phyloP scores from a whole-genome alignment of 2,888 invertebrate genomes.

The Agrochola lychnidis region DNA sequence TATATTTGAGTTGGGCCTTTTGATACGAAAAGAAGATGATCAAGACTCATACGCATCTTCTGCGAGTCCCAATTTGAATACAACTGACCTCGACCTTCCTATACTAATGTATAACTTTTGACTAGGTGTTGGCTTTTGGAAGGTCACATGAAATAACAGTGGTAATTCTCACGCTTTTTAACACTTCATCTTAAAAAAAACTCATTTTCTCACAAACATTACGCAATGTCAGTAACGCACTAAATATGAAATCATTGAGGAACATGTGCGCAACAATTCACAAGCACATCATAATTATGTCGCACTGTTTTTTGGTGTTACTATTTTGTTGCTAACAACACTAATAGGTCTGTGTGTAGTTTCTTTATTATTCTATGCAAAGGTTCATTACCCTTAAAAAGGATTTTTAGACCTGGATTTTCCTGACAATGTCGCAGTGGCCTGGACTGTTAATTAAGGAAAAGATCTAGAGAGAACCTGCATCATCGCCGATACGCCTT shows the following conservation, averaged over 20 bases:
- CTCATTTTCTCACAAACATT: slow-evolving; percentile 10
- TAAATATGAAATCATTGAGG: background rate
- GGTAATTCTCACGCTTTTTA: slow-evolving; percentile 12
- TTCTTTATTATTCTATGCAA: background rate
- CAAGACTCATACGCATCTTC: background rate
- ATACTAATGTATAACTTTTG: background rate
- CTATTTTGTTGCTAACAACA: slow-evolving; percentile 6
- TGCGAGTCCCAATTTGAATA: background rate
- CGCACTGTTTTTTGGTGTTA: slow-evolving; percentile 25
- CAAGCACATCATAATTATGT: slow-evolving; percentile 16
- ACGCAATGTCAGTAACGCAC: slow-evolving; percentile 6
- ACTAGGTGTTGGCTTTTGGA: background rate
- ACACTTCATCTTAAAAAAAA: background rate
- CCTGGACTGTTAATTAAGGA: background rate
- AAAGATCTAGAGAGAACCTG: background rate
- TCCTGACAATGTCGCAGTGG: background rate
- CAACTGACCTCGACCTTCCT: background rate
- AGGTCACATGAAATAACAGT: background rate
- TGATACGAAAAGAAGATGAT: background rate
- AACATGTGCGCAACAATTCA: slow-evolving; percentile 4
- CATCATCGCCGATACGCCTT: background rate
- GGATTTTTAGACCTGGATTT: background rate
- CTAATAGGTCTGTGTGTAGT: slow-evolving; percentile 23
- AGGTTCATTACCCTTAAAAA: background rate
- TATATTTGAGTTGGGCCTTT: no score